These are phyloP conservation scores for Drosophila chauvacae DNA, from an alignment of 1,140 invertebrate species.

Conservation along the genomic window DNA sequence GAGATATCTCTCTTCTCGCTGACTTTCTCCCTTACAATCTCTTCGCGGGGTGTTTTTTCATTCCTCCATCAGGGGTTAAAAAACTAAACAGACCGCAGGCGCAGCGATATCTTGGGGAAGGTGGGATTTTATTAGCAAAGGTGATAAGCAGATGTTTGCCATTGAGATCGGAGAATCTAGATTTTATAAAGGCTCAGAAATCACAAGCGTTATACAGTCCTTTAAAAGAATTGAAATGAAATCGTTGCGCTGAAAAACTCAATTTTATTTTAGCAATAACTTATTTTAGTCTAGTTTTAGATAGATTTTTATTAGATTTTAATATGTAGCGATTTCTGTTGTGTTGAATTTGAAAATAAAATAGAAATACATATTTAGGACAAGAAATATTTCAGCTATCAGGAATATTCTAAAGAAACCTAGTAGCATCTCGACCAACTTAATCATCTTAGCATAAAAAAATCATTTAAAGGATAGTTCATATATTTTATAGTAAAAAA, in stretches of 20 bases:
- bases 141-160: slow-evolving; percentile 22
- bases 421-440: too few relatives aligned
- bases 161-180: neutral
- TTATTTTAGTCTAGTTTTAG: neutral
- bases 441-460: too few relatives aligned
- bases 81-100: slow-evolving; percentile 23
- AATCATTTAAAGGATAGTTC: too few relatives aligned
- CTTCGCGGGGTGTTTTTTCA: slow-evolving; percentile 25
- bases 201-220: too few relatives aligned
- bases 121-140: slow-evolving; percentile 20
- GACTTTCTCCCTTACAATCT: slow-evolving; percentile 16
- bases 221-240: neutral
- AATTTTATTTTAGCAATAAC: neutral
- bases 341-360: neutral
- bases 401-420: neutral
- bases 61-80: slow-evolving; percentile 14
- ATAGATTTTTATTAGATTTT: too few relatives aligned
- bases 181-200: neutral
- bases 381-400: neutral
- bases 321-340: neutral
- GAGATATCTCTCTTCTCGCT: slow-evolving; percentile 11
- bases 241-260: neutral
- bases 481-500: neutral
- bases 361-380: neutral
- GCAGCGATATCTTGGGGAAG: slow-evolving; percentile 16